Base-by-base conservation (phyloP, 2,797 vertebrate genomes). In the Paratrypauchen microcephalus region DNA sequence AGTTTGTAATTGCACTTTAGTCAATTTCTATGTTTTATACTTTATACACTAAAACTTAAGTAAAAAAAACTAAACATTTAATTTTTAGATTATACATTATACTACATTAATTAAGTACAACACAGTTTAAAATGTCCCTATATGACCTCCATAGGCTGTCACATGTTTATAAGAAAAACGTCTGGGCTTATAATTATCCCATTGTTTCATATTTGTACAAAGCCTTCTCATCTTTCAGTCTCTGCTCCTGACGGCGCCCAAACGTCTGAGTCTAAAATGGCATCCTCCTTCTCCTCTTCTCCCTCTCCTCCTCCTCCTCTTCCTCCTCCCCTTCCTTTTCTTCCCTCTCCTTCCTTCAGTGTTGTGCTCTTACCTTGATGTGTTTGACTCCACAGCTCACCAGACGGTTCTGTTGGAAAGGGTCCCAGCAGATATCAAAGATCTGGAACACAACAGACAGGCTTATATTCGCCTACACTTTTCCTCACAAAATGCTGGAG, bases 361-460 rank as follows among this genome's bases (percentile, higher is more conserved):
- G 23, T n/a, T 62, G 39, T 68, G 63, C 58, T 9, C 19, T 92
- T 92, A 98, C 97, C 96, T 99, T 99, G 90, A 98, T 98, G 86
- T 99, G 97, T 83, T 99, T 99, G 71, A 98, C 96, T 77, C 97
- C 97, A 70, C 96, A 98, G 95, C 96, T 98, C 84, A 97, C 95
- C 55, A 97, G 88, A 78, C 95, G 94, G 85, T 95, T 94, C 68
- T 93, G 93, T 61, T 97, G 95, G 92, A 95, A 95, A 0, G 95
- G 95, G 91, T 99, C 96, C 97, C 97, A 99, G 86, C 96, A 95
- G 86, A 99, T 93, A 90, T 99, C 97, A 8, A 99, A 99, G 90
- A 99, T 98, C 97, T 99, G 92, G 66, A 83, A 47, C n/a, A 59
- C 24, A 55, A 28, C 23, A 45, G n/a, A 23, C 15, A 21, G 3